Percentiles rank a stretch among this genome's conserved stretches.
Evolutionary conservation across 1,140 invertebrate species (phyloP).

Genomic region (Drosophila littoralis): DNA sequence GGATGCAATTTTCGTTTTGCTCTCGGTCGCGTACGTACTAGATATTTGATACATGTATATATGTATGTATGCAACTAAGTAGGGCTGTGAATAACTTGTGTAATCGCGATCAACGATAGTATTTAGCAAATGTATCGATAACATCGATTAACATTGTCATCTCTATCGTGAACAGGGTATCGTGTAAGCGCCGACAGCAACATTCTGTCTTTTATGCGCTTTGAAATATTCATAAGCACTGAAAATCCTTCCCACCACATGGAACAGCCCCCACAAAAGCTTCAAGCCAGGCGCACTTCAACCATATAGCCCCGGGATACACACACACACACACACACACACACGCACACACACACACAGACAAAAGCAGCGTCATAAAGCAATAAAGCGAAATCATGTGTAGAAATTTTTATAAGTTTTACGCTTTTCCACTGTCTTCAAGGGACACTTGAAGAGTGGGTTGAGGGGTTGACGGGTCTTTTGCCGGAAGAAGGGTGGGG

Average conservation of each 20-base stretch:
- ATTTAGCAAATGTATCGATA: not conserved
- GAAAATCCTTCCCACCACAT: not conserved
- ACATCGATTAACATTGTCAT: no score
- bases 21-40: no score
- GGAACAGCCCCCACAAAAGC: not conserved
- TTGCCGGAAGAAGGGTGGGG: no score
- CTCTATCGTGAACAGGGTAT: not conserved
- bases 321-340: not conserved
- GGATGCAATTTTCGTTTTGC: no score
- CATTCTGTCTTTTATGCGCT: slow-evolving; percentile 2
- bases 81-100: no score
- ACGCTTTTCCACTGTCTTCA: slow-evolving; percentile 30
- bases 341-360: slow-evolving; percentile 18
- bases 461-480: no score
- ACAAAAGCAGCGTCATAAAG: slow-evolving; percentile 49
- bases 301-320: not conserved
- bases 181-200: not conserved
- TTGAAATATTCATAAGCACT: slow-evolving; percentile 55
- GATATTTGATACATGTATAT: no score
- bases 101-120: not conserved
- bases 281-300: not conserved
- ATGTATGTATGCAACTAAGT: no score
- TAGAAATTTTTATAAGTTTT: slow-evolving; percentile 61
- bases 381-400: slow-evolving; percentile 64
- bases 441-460: not conserved